These are phyloP conservation scores for Papio anubis DNA, from an alignment of 2,113 vertebrate genomes.

Conservation along the genomic window DNA sequence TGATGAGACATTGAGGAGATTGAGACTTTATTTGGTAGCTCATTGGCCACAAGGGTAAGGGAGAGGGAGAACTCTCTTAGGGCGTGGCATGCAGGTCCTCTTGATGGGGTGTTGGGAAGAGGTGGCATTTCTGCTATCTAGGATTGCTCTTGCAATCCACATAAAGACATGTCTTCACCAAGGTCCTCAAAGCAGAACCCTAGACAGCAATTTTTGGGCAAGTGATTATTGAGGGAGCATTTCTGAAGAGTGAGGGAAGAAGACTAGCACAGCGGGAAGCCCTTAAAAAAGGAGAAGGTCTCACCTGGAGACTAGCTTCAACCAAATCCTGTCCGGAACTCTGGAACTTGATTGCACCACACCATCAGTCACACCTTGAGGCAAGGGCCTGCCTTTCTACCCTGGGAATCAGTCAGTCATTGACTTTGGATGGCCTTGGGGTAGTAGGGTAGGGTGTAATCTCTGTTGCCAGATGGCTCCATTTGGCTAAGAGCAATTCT, in stretches of 20 bases:
- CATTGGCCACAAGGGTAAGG: background rate
- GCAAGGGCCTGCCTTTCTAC: background rate
- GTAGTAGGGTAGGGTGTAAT: background rate
- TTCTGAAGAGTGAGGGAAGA: background rate
- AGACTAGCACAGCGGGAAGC: background rate
- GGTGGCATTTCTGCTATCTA: background rate
- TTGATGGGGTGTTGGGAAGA: background rate
- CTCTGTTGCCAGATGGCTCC: background rate
- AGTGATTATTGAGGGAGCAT: background rate
- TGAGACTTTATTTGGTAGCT: background rate
- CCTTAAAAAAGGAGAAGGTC: background rate
- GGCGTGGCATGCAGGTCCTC: background rate
- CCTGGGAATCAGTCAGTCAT: background rate
- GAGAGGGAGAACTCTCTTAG: background rate
- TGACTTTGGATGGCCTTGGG: background rate
- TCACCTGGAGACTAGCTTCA: background rate
- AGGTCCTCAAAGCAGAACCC: background rate
- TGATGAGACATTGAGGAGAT: background rate
- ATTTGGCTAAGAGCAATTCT: constrained; percentile 17
- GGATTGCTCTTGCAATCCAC: background rate
- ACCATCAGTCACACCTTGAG: background rate
- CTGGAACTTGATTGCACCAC: background rate
- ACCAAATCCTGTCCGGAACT: background rate
- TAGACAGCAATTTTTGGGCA: background rate
- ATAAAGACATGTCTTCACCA: background rate